Base-by-base conservation (phyloP, 2,797 vertebrate species). In the Poecilia wingei region DNA sequence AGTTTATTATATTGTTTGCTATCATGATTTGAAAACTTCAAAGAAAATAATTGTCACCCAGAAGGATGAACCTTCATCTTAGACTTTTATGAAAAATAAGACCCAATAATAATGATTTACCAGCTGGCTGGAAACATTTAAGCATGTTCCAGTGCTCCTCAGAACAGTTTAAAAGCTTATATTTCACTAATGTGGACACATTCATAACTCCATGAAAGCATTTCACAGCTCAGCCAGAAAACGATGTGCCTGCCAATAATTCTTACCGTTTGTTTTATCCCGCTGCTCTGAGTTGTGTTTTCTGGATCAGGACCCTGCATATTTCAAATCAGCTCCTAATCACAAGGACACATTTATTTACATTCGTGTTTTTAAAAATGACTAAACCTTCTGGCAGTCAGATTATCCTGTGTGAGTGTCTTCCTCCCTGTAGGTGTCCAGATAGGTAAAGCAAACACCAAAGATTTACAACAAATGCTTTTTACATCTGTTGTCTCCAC, bases 41-140 rank as follows among this genome's bases (percentile, higher is more conserved):
- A 64, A 76, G 79, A 81, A 76, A 33, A 47, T 73, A 76, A 20
- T 28, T 57, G 31, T 78, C 55, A 53, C 69, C 59, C 75, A 72
- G 72, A 53, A 81, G 39, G 72, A 88, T 70, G 20, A 45, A 41
- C 70, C 55, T 79, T 82, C 43, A 80, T 77, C 80, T 76, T 57
- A 73, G 86, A 83, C 57, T 81, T 84, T 72, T 71, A 64, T 22
- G 78, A 81, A 79, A 85, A 88, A 86, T 80, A 88, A 77, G 84
- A 71, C 25, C 76, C 51, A 79, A 82, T 90, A 86, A 89, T 76
- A 82, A 83, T 88, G 88, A 92, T 92, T 91, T 90, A 93, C 77
- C 80, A 80, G 64, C 86, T 90, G 87, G 86, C 83, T 76, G 28
- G 64, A 83, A 79, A 81, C 78, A 81, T 59, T 79, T 87, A 76